Conservation (phyloP, 2,797 vertebrate species). For the Mallotus villosus region DNA sequence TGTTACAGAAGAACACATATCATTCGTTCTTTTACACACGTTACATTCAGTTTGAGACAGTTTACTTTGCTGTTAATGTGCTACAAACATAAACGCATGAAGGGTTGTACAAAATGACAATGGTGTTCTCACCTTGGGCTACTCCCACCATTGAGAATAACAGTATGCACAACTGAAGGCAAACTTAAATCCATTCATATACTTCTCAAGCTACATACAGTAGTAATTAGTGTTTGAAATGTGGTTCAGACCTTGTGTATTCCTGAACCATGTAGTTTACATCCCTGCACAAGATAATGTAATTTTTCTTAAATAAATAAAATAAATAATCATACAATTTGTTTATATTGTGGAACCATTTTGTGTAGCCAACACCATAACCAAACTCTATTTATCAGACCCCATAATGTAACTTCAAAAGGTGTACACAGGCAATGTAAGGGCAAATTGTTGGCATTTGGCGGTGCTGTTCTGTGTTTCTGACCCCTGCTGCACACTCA, state of each 20-base stretch:
- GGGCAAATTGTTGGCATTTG: conserved; percentile 17
- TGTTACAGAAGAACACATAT: conserved; percentile 91
- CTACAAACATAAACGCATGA: conserved; percentile 55
- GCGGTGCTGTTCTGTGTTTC: too few relatives aligned
- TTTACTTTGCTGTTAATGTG: conserved; percentile 65
- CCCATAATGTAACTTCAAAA: conserved; percentile 23
- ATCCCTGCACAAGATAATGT: conserved; percentile 76
- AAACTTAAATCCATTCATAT: conserved; percentile 36
- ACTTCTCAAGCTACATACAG: conserved; percentile 47
- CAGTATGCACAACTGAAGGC: conserved; percentile 33
- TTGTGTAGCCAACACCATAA: conserved; percentile 51
- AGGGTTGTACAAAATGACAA: conserved; percentile 53
- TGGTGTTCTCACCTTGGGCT: conserved; percentile 53
- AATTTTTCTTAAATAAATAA: conserved; percentile 78
- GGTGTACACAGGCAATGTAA: conserved; percentile 25
- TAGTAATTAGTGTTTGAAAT: conserved; percentile 61
- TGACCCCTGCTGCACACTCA: too few relatives aligned
- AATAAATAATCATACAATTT: conserved; percentile 85
- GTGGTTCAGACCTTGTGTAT: conserved; percentile 55
- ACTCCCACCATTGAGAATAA: conserved; percentile 33
- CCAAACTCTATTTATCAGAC: conserved; percentile 20
- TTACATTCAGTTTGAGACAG: conserved; percentile 86
- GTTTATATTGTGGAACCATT: conserved; percentile 67
- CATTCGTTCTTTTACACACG: conserved; percentile 90
- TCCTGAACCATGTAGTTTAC: conserved; percentile 71